Evolutionary conservation across 2,797 vertebrate species (phyloP).

Genomic region (Microctenopoma stevenorrisi): DNA sequence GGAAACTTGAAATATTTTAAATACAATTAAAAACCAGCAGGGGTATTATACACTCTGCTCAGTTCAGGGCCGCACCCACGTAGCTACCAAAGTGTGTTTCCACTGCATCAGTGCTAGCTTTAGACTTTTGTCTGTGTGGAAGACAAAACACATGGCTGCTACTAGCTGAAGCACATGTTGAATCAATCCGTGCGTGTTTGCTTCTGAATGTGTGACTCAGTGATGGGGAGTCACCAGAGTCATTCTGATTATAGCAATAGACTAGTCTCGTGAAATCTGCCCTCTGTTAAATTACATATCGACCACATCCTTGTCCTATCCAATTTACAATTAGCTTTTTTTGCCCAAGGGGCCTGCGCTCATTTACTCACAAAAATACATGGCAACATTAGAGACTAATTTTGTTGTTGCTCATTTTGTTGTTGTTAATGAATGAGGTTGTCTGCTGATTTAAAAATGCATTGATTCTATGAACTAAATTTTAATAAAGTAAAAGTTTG

Average conservation of each 20-base stretch:
- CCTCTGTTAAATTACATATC: constrained; percentile 69
- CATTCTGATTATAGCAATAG: constrained; percentile 27
- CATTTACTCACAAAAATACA: constrained; percentile 34
- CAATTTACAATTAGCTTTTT: constrained; percentile 44
- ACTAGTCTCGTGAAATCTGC: constrained; percentile 45
- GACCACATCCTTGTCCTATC: constrained; percentile 44
- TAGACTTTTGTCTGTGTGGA: neutral
- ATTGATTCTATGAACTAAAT: neutral
- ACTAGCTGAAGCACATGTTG: constrained; percentile 33
- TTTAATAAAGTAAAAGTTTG: neutral
- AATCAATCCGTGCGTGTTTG: constrained; percentile 24
- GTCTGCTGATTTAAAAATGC: constrained; percentile 2
- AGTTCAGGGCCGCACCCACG: neutral
- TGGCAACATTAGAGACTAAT: constrained; percentile 3
- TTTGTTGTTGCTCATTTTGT: neutral
- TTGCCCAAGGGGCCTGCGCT: constrained; percentile 37
- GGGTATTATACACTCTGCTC: neutral
- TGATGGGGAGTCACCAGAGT: constrained; percentile 32
- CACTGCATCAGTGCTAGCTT: neutral
- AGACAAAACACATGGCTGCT: constrained; percentile 15
- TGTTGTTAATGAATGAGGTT: constrained; percentile 7
- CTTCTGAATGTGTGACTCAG: constrained; percentile 27
- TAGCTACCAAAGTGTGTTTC: neutral
- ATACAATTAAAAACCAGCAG: too few relatives aligned
- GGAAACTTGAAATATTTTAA: too few relatives aligned